phyloP scores from a whole-genome alignment of 2,888 invertebrate genomes.

The Drosophila mulleri region DNA sequence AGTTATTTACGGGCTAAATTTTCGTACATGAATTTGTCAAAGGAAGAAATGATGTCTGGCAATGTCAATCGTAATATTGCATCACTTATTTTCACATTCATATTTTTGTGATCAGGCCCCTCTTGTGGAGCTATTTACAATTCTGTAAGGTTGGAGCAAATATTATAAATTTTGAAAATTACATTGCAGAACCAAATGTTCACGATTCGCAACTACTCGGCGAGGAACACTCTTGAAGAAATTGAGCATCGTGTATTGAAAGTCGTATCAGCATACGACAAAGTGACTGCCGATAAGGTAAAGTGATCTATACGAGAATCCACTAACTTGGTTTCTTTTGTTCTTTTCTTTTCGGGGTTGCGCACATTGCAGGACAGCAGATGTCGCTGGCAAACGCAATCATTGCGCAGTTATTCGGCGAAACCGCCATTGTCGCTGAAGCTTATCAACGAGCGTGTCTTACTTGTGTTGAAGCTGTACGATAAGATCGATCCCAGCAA shows the following conservation, averaged over 20 bases:
- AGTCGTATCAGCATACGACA: constrained; percentile 95
- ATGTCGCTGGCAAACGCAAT: constrained; percentile 87
- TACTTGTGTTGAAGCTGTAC: constrained; percentile 98
- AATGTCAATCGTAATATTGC: constrained; percentile 25
- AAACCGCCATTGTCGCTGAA: constrained; percentile 92
- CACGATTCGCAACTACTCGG: constrained; percentile 73
- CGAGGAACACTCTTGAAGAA: constrained; percentile 88
- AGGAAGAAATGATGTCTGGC: not conserved
- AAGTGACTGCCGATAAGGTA: constrained; percentile 95
- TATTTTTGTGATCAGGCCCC: constrained; percentile 17
- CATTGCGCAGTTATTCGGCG: constrained; percentile 90
- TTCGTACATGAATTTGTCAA: not conserved
- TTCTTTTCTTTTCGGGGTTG: constrained; percentile 75
- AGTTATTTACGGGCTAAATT: not conserved
- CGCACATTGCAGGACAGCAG: constrained; percentile 79
- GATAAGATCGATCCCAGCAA: constrained; percentile 98
- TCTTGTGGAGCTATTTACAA: not conserved
- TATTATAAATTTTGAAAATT: constrained; percentile 12
- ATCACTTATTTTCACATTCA: constrained; percentile 23
- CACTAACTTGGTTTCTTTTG: constrained; percentile 58
- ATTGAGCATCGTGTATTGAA: constrained; percentile 93
- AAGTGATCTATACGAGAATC: constrained; percentile 32
- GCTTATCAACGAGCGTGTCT: constrained; percentile 94
- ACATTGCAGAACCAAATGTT: constrained; percentile 63
- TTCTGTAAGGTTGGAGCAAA: constrained; percentile 7